Base-by-base conservation (phyloP, 2,797 vertebrate genomes). In the Pyrocephalus nanus region DNA sequence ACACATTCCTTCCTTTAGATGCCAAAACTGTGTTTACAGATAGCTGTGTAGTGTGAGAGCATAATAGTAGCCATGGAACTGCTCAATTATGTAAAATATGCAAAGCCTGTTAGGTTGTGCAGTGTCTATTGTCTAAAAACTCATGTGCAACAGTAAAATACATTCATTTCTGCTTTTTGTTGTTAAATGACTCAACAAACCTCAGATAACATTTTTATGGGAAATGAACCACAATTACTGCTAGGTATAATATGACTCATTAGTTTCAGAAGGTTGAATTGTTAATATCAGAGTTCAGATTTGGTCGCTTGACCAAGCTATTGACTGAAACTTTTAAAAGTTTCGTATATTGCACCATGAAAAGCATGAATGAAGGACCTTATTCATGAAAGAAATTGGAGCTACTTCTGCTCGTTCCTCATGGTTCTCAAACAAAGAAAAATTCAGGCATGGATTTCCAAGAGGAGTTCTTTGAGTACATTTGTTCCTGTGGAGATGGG, bases 271-370 rank as follows among this genome's bases (percentile, higher is more conserved):
- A 91, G 76, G 50, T 70, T 92, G 83, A 84, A 45, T 70, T 81
- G n/a, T 78, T 93, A 73, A 40, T 84, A 78, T 72, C 30, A 30
- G 58, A 55, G 50, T 86, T 86, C 86, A 70, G 88, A 75, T 90
- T 76, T 66, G 64, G 40, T 92, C 94, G 83, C 80, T 93, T 88
- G 94, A 86, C 62, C 64, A 88, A 72, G 66, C 74, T 82, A 93
- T 90, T 92, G 93, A 85, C 51, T 85, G 76, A 81, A 95, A 86
- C 83, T 55, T 90, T 70, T 27, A 5, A 76, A 76, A 88, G 40
- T 94, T 92, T 60, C 4, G 0, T 75, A 8, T 92, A 40, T 70
- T 78, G 23, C 66, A 60, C 22, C 12, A 23, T 36, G 58, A 75
- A 93, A 86, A 84, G n/a, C 26, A 81, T 70, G 66, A 90, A 90